A percentile compares a stretch with the other conserved stretches of the same genome.
Conservation (phyloP, 2,113 vertebrate genomes). For the Ibidorhyncha struthersii region DNA sequence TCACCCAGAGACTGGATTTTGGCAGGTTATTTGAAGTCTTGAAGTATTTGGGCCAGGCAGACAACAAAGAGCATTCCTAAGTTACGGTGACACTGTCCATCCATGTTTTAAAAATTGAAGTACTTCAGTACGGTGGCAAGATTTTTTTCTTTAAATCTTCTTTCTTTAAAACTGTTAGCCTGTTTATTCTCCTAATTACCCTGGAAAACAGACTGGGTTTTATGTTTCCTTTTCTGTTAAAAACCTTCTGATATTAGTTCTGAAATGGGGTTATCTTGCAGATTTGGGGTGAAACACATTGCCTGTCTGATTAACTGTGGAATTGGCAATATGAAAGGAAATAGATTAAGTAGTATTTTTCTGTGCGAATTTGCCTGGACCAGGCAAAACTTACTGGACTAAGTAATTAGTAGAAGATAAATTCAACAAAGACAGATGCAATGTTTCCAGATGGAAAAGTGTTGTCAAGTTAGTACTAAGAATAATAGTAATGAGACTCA, state of each 20-base stretch:
- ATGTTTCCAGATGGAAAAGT: background rate
- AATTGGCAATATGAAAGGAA: background rate
- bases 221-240: background rate
- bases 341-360: background rate
- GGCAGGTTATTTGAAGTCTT: background rate
- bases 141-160: background rate
- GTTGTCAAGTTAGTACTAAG: background rate
- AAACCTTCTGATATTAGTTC: background rate
- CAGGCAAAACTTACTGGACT: background rate
- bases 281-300: background rate
- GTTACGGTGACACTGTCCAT: background rate
- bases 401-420: background rate
- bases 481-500: background rate
- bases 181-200: background rate
- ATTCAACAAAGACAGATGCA: background rate
- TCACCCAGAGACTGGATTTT: background rate
- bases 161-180: background rate
- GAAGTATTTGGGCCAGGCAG: background rate
- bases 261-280: background rate
- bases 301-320: background rate
- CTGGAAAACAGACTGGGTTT: background rate
- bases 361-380: background rate
- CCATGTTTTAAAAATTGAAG: background rate
- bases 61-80: background rate
- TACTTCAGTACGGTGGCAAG: background rate